A percentile compares a stretch with the other conserved stretches of the same genome.
phyloP scores from a whole-genome alignment of 2,797 vertebrate species.

The Pipistrellus nathusii region DNA sequence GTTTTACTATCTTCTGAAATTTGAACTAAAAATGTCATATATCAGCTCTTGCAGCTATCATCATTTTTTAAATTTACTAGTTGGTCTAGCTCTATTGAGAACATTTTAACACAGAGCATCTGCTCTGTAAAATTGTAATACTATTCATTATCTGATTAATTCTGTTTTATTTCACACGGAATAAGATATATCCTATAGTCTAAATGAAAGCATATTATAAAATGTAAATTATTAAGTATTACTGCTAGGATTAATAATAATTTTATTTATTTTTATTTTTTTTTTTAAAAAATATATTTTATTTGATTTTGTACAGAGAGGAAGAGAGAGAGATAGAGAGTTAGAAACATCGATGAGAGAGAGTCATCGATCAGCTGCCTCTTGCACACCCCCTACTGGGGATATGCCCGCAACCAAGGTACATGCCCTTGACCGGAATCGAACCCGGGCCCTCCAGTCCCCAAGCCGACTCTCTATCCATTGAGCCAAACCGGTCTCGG shows the following conservation, averaged over 20 bases:
- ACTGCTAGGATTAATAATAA: neutral
- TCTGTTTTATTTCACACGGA: neutral
- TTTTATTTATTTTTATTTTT: conserved; percentile 40
- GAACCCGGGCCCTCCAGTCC: too few relatives aligned
- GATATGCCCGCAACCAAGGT: too few relatives aligned
- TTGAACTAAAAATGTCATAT: neutral
- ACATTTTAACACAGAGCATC: conserved; percentile 13
- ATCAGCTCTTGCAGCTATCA: neutral
- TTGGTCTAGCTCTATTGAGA: neutral
- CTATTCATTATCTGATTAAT: neutral
- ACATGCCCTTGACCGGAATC: too few relatives aligned
- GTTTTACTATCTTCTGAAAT: neutral
- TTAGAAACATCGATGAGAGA: too few relatives aligned
- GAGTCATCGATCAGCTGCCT: too few relatives aligned
- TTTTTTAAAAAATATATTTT: too few relatives aligned
- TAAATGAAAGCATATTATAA: conserved; percentile 10
- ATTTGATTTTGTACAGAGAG: too few relatives aligned
- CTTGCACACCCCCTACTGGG: too few relatives aligned
- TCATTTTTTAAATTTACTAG: neutral
- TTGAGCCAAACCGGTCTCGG: too few relatives aligned
- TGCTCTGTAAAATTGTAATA: conserved; percentile 36
- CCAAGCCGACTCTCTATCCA: too few relatives aligned
- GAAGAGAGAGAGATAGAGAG: too few relatives aligned
- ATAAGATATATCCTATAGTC: neutral
- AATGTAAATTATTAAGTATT: conserved; percentile 53